These are phyloP conservation scores for Plectropomus leopardus DNA, from an alignment of 2,113 vertebrate species.

Conservation along the genomic window DNA sequence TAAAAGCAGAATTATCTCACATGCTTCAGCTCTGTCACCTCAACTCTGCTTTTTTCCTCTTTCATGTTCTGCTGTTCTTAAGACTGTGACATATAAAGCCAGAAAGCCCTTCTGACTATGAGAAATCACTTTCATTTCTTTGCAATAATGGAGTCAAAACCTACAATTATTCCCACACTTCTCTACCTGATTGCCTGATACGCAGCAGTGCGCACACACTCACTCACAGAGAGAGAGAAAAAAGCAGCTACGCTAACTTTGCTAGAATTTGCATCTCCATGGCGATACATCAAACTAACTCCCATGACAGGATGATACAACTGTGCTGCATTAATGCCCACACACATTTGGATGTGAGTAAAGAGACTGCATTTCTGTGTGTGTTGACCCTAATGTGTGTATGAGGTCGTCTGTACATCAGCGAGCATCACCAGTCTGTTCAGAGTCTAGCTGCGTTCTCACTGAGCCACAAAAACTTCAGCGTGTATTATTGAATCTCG, in stretches of 20 bases:
- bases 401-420: conserved; percentile 4
- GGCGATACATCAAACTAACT: conserved; percentile 24
- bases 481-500: neutral
- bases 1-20: conserved; percentile 25
- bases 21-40: conserved; percentile 7
- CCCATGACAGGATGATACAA: conserved; percentile 18
- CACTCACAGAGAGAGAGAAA: neutral
- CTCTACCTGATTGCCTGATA: conserved; percentile 34
- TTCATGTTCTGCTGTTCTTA: conserved; percentile 40
- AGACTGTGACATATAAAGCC: conserved; percentile 36
- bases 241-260: neutral
- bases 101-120: conserved; percentile 37
- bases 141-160: conserved; percentile 66
- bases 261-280: conserved; percentile 17
- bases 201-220: neutral
- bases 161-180: conserved; percentile 54
- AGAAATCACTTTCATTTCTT: conserved; percentile 72
- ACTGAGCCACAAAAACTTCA: conserved; percentile 12
- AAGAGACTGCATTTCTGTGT: neutral
- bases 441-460: neutral
- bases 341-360: conserved; percentile 8
- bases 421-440: neutral
- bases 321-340: conserved; percentile 12
- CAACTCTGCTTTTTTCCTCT: neutral
- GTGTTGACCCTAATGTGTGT: neutral